Base-by-base conservation (phyloP, 2,888 invertebrate genomes). In the Drosophila mettleri region DNA sequence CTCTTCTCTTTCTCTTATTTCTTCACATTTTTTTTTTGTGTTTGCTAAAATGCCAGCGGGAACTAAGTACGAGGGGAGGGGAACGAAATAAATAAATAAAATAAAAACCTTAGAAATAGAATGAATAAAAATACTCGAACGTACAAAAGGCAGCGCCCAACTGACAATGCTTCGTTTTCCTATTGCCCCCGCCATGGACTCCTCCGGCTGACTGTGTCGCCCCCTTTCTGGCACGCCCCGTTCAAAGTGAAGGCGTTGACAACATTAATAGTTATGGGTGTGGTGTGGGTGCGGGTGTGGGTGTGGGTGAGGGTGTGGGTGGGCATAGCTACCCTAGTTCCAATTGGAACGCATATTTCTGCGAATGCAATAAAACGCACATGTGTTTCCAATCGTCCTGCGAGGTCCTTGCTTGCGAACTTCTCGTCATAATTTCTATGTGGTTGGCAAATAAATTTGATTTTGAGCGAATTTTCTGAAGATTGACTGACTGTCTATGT, bases 361-460 rank as follows among this genome's bases (percentile, higher is more conserved):
- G 77, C 72, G 74, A 80, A 61, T 83, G 83, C 83, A 83, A 83
- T 83, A 83, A 85, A 83, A 85, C 78, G 83, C 83, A 83, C 83
- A 83, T 83, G 83, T 82, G 83, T 78, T 77, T 73, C 73, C 75
- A 75, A 71, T 68, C 74, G 68, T 72, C 61, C 39, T 58, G 65
- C 33, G 27, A 14, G 22, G 5, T 48, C 46, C 52, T 24, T 18
- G 38, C 38, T 16, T 3, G 49, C 22, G 34, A 22, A 7, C 34
- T 20, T 45, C 45, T 41, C 69, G 63, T 74, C 84, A 88, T 88
- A 84, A 88, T 88, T 84, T 88, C 69, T 59, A 71, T 78, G 88
- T 63, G 87, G 80, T 77, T 88, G 78, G 69, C 82, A 84, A 84
- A 85, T 84, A 86, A 84, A 88, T 83, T 88, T 88, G 81, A 83